Conservation (phyloP, 92 coral and sea anemone genomes). For the Chrysogorgia sp. region DNA sequence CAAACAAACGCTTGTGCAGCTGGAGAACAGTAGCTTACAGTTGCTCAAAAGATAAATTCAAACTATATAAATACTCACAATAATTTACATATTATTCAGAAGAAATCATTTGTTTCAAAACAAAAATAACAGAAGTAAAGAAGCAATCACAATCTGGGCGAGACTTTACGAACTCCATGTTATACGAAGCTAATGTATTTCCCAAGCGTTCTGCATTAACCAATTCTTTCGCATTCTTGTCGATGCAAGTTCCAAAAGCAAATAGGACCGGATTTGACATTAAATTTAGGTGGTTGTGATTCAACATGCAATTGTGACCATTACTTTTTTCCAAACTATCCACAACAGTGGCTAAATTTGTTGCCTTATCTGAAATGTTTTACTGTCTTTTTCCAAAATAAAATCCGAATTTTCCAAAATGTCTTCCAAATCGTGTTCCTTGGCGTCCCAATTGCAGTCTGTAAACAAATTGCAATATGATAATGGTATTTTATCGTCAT, state of each 20-base stretch:
- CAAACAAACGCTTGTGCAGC: background rate
- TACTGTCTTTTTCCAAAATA: background rate
- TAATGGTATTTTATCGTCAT: slow-evolving; percentile 10
- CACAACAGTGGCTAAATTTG: too few relatives aligned
- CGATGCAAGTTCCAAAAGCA: too few relatives aligned
- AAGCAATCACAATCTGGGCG: background rate
- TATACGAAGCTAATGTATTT: slow-evolving; percentile 16
- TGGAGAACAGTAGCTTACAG: too few relatives aligned
- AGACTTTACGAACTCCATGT: slow-evolving; percentile 11
- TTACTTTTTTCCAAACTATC: slow-evolving; percentile 7
- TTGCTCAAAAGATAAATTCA: background rate
- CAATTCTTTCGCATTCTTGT: background rate
- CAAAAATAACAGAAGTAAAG: background rate
- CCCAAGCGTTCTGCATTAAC: background rate
- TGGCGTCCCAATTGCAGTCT: slow-evolving; percentile 27
- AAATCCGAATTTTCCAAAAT: background rate
- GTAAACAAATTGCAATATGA: too few relatives aligned
- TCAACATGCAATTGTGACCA: background rate
- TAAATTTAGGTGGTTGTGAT: background rate
- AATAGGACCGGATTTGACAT: slow-evolving; percentile 14
- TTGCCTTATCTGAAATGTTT: background rate
- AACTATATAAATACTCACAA: background rate
- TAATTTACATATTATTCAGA: background rate
- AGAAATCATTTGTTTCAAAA: background rate
- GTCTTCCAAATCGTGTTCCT: slow-evolving; percentile 8